phyloP scores from a whole-genome alignment of 2,797 vertebrate genomes.

The Poeciliopsis infans region DNA sequence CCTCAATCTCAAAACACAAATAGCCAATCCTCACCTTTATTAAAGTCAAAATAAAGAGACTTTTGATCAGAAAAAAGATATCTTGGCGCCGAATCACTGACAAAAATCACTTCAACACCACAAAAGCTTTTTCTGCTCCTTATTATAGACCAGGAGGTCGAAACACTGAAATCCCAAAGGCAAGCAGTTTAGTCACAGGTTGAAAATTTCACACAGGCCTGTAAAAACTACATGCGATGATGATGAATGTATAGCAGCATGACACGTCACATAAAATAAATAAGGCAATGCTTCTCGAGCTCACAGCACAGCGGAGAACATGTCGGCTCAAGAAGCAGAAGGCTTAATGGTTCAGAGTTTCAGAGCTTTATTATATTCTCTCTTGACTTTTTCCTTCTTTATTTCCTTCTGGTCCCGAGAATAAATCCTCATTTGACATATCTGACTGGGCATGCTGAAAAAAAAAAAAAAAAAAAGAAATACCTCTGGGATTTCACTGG shows the following conservation, averaged over 20 bases:
- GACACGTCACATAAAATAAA: not conserved
- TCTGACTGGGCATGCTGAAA: not conserved
- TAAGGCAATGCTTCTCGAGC: not conserved
- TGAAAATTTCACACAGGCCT: not conserved
- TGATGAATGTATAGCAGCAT: not conserved
- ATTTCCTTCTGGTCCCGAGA: not conserved
- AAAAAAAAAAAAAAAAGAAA: not conserved
- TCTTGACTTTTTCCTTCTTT: constrained; percentile 1
- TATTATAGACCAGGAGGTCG: not conserved
- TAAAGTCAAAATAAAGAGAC: not conserved
- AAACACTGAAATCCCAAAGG: not conserved
- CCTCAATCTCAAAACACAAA: not conserved
- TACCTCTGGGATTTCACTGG: not conserved
- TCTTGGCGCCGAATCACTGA: not conserved
- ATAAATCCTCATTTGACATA: constrained; percentile 1
- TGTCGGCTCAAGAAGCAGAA: not conserved
- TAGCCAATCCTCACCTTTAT: not conserved
- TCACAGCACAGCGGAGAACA: not conserved
- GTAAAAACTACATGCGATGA: not conserved
- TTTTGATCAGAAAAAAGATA: not conserved
- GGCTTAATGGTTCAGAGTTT: not conserved
- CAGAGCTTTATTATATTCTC: not conserved
- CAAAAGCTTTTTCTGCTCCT: not conserved
- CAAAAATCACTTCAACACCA: not conserved
- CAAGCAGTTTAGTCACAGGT: not conserved